Evolutionary conservation across 1,140 invertebrate species (phyloP), one percentile per base, ranked within the genome.

Genomic region (Tribolium castaneum): DNA sequence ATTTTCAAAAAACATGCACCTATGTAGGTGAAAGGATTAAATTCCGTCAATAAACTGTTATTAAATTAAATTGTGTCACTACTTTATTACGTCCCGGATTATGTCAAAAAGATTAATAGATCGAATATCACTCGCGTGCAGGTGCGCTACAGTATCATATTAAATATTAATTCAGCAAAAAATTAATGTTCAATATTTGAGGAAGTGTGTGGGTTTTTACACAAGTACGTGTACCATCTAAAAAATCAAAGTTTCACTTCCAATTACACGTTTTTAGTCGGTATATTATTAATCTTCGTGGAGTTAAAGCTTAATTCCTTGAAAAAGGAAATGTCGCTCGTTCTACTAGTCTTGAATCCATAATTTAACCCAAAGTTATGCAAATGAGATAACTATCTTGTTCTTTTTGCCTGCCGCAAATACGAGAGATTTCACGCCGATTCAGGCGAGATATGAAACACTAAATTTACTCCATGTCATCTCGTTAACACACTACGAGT

Each of bases 381-480:
- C 54, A 22, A 59, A 59, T 59, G 54, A 59, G 54, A 25, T 22
- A 59, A 59, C 54, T 59, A 59, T 59, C 54, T 59, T 59, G 16
- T 59, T 59, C 54, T 59, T 59, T 59, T 25, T 59, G 10, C 19
- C 30, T n/a, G 54, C 54, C 19, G 34, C 9, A 35, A 34, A 66
- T 35, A 35, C 59, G 14, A 66, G 14, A 66, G 14, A 59, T 35
- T 30, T 66, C 59, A 14, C 59, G 12, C 30, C n/a, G 59, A 59
- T 59, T 59, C 22, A 25, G 19, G 5, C 54, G 16, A n/a, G 25
- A 12, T 66, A 35, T 35, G 39, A 66, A 66, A 59, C 30, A 35
- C n/a, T 66, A 66, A 66, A 66, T 66, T 59, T 12, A 34, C 30
- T 35, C 30, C 59, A 34, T 66, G 14, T 66, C 59, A 10, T 14